Evolutionary conservation across 1,140 invertebrate genomes (phyloP), one percentile per base, ranked within the genome.

Genomic region (Lordiphosa mommai): DNA sequence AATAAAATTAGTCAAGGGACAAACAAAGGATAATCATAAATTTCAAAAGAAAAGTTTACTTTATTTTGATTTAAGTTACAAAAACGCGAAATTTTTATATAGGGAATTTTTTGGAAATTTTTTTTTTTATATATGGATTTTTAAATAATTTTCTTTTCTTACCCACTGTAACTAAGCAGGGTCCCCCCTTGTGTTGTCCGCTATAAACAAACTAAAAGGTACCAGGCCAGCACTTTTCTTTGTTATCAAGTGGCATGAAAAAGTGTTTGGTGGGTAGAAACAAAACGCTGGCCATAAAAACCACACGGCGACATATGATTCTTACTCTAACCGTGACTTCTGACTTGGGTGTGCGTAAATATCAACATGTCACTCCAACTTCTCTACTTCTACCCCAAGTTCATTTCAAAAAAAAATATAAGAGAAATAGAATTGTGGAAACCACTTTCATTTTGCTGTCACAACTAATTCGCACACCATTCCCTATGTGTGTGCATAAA

Each of bases 391-490:
- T 34, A 20, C 57, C 30, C 16, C 49, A 8, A 30, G 47, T 53
- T 57, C 46, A 74, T 66, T 80, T 80, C 71, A 82, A 71, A 63
- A 12, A 29, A 16, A 8, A 9, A 5, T n/a, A n/a, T n/a, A n/a
- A n/a, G n/a, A n/a, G 30, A 23, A 36, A 8, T 70, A 61, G 57
- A 58, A 61, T 56, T 41, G 52, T 46, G 56, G 70, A 29, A 67
- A 50, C 66, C 69, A 38, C 55, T 63, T 84, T 84, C 72, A 59
- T 80, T 84, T 76, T 36, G 44, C 77, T 76, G 70, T 77, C 79
- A 80, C 72, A 84, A 76, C 76, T 86, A 82, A 86, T 86, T 86
- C 74, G 65, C 82, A 86, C 82, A 76, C 72, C 57, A 82, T 84
- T 34, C 34, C 37, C 37, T 57, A 50, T 74, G 43, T 60, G 53